These are phyloP conservation scores for Eupeodes corollae DNA, from an alignment of 1,140 invertebrate genomes.

Conservation along the genomic window DNA sequence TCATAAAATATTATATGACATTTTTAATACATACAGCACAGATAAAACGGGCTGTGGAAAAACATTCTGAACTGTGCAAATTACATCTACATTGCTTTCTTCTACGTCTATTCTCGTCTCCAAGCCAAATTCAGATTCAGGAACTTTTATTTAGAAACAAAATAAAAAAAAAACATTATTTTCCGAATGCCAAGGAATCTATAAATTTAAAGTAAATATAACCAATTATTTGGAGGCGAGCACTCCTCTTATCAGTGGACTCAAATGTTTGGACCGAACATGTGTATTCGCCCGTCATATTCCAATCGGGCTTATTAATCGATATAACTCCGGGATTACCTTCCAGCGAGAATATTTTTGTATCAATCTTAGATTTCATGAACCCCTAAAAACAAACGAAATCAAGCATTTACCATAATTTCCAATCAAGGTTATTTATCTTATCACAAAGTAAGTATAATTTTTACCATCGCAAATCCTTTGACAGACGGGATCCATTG, in stretches of 20 bases:
- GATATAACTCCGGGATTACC: constrained; percentile 34
- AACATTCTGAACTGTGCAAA: constrained; percentile 34
- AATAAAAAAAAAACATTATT: not conserved
- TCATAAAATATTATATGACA: not conserved
- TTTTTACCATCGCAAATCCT: constrained; percentile 35
- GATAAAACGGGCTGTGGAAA: constrained; percentile 31
- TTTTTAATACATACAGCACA: constrained; percentile 28
- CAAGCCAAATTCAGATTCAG: constrained; percentile 35
- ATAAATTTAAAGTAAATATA: constrained; percentile 4
- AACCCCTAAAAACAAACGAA: constrained; percentile 19
- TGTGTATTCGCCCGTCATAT: constrained; percentile 37
- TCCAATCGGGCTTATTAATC: constrained; percentile 36
- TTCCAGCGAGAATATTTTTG: constrained; percentile 31
- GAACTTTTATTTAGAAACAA: constrained; percentile 23
- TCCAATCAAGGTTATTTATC: constrained; percentile 29
- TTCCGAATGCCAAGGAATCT: constrained; percentile 6
- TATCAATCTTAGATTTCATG: constrained; percentile 37
- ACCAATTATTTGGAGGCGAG: constrained; percentile 37
- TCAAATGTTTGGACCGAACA: constrained; percentile 36
- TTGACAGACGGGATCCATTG: constrained; percentile 37
- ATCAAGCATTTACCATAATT: constrained; percentile 3
- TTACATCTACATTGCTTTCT: constrained; percentile 28
- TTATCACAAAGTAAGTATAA: not conserved
- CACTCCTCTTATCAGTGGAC: constrained; percentile 35
- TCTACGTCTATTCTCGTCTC: constrained; percentile 29